phyloP scores from a whole-genome alignment of 2,113 vertebrate species.

The Bolborhynchus lineola region DNA sequence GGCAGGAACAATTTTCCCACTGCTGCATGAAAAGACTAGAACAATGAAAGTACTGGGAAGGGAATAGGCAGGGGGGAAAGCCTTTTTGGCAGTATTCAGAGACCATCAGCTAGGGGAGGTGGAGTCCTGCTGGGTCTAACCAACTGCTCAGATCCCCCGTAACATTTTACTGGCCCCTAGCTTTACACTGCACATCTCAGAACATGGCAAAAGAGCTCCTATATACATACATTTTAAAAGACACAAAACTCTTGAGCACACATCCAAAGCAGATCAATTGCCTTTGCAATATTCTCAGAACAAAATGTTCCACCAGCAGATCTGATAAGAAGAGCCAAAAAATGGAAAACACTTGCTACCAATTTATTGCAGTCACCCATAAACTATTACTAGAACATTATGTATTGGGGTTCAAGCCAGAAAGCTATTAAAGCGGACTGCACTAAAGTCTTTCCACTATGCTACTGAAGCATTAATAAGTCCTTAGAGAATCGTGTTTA shows the following conservation, averaged over 20 bases:
- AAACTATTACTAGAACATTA: constrained; percentile 84
- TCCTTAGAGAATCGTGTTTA: constrained; percentile 66
- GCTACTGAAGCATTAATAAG: constrained; percentile 74
- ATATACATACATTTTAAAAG: constrained; percentile 50
- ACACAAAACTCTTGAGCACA: constrained; percentile 39
- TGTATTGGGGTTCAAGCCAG: constrained; percentile 81
- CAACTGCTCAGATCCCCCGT: constrained; percentile 41
- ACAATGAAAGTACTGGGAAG: constrained; percentile 39
- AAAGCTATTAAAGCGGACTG: constrained; percentile 76
- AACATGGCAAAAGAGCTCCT: not conserved
- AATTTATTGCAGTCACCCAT: constrained; percentile 81
- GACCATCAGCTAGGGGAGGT: constrained; percentile 55
- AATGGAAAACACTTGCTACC: constrained; percentile 78
- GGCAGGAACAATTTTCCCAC: constrained; percentile 42
- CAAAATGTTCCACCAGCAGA: constrained; percentile 78
- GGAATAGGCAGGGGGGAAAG: not conserved
- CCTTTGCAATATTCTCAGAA: constrained; percentile 74
- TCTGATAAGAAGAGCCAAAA: constrained; percentile 79
- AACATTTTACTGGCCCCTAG: constrained; percentile 17
- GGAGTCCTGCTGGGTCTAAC: constrained; percentile 48
- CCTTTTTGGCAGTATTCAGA: constrained; percentile 17
- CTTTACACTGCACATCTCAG: not conserved
- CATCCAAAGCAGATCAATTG: constrained; percentile 74
- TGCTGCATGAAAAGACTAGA: constrained; percentile 27
- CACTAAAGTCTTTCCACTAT: constrained; percentile 69